Base-by-base conservation (phyloP, 2,113 vertebrate genomes). In the Passer montanus region DNA sequence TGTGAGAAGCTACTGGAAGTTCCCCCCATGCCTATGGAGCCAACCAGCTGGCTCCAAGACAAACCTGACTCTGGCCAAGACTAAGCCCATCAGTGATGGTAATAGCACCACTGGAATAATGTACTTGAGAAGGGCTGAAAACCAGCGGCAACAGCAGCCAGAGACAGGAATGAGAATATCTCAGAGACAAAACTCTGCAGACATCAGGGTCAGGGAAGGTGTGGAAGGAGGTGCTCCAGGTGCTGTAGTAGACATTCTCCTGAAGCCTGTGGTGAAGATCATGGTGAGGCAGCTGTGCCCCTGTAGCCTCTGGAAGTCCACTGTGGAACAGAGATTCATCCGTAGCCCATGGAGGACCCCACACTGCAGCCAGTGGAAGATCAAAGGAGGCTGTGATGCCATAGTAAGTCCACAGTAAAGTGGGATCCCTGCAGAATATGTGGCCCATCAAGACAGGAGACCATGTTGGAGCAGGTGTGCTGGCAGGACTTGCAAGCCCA, bases 381-480 rank as follows among this genome's bases (percentile, higher is more conserved):
- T 33, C 30, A 58, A 46, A 73, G 50, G 21, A 64, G 6, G 16
- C 37, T n/a, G 20, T 58, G 50, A n/a, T 39, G 11, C 24, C 21
- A 7, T 26, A 9, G 7, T 9, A 73, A 73, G 24, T n/a, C 52
- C 21, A 19, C 11, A 18, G 3, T 35, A 17, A 39, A 59, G 16
- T 2, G 4, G 10, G 12, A 1, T 52, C 20, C 37, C 79, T 58
- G 44, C 11, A 85, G 59, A 37, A 22, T 44, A 10, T 79, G 28
- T 19, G 24, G 33, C 24, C 50, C 20, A 6, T 21, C 7, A 24
- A 79, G 17, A 66, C 16, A 66, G 20, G 24, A 46, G 16, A 39
- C 28, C 0, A 0, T 0, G 0, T 1, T 46, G 50, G 33, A 66
- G 28, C 28, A 66, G 9, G 28, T 52, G 10, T 52, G 33, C 44